A percentile compares a stretch with the other conserved stretches of the same genome.
Evolutionary conservation across 2,113 vertebrate species (phyloP).

Genomic region (Vidua chalybeata): DNA sequence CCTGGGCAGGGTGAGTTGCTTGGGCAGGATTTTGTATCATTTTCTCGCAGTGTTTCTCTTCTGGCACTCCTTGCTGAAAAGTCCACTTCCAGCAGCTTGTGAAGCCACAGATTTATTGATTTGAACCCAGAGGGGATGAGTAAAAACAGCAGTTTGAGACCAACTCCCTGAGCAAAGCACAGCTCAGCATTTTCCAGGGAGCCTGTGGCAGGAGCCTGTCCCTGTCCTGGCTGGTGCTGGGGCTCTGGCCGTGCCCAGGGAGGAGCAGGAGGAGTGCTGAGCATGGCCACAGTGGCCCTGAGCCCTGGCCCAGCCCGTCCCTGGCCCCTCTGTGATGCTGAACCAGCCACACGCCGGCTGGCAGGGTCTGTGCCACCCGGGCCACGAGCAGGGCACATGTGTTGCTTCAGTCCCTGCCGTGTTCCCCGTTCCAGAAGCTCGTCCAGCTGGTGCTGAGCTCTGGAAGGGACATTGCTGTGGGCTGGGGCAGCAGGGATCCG

Average conservation of each 20-base stretch:
- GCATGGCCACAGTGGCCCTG: rapidly evolving
- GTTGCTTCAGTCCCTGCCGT: slow-evolving; percentile 16
- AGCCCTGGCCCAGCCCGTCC: background rate
- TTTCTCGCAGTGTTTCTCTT: background rate
- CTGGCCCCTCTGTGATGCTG: rapidly evolving
- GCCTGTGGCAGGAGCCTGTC: background rate
- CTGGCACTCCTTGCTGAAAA: background rate
- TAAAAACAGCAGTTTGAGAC: background rate
- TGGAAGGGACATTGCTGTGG: background rate
- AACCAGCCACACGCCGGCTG: background rate
- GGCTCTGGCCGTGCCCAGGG: rapidly evolving
- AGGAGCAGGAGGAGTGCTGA: background rate
- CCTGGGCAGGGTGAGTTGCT: background rate
- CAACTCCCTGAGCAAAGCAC: background rate
- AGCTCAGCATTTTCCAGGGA: background rate
- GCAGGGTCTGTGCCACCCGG: slow-evolving; percentile 16
- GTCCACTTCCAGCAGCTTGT: background rate
- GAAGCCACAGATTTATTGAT: background rate
- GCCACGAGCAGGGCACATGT: slow-evolving; percentile 22
- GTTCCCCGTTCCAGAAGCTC: background rate
- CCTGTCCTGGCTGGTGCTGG: background rate
- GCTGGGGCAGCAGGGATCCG: background rate
- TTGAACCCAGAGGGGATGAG: background rate
- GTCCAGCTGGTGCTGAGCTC: background rate
- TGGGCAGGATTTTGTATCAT: background rate